A percentile compares a stretch with the other conserved stretches of the same genome.
Evolutionary conservation across 1,140 invertebrate genomes (phyloP).

Genomic region (Lasaia peninsularis): DNA sequence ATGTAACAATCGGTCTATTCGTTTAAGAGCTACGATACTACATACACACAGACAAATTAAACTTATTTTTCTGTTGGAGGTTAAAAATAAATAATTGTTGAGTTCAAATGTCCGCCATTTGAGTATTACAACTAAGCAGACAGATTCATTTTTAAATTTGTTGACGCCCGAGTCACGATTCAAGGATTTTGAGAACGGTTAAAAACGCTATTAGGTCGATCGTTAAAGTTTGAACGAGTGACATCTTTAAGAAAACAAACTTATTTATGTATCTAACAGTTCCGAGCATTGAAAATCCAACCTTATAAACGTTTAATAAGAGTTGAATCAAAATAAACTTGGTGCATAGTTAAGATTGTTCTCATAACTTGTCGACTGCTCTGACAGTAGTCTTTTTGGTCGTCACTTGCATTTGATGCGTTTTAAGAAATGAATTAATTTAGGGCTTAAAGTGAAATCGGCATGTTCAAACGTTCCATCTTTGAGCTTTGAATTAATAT

Average conservation of each 20-base stretch:
- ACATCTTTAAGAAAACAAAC: slow-evolving; percentile 58
- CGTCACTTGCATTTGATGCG: slow-evolving; percentile 60
- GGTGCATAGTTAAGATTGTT: slow-evolving; percentile 32
- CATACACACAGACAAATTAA: no score
- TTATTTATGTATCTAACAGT: slow-evolving; percentile 2
- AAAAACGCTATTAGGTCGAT: slow-evolving; percentile 73
- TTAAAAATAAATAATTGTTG: slow-evolving; percentile 24
- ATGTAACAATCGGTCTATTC: no score
- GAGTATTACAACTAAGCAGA: slow-evolving; percentile 59
- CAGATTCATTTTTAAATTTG: slow-evolving; percentile 68
- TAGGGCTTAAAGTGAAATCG: slow-evolving; percentile 51
- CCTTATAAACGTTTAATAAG: slow-evolving; percentile 22
- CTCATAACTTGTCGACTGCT: slow-evolving; percentile 56
- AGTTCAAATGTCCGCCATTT: slow-evolving; percentile 62
- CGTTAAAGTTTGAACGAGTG: slow-evolving; percentile 74
- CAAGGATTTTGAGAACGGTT: slow-evolving; percentile 71
- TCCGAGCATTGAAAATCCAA: not conserved
- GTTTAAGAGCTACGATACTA: no score
- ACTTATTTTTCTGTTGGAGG: no score
- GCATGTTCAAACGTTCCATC: slow-evolving; percentile 33
- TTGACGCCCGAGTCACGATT: slow-evolving; percentile 70
- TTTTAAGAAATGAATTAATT: slow-evolving; percentile 63
- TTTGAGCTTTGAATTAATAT: slow-evolving; percentile 32
- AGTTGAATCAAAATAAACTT: slow-evolving; percentile 10
- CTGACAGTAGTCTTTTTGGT: slow-evolving; percentile 59